Evolutionary conservation across 2,797 vertebrate genomes (phyloP).

Genomic region (Mormyrus hasselquistii): DNA sequence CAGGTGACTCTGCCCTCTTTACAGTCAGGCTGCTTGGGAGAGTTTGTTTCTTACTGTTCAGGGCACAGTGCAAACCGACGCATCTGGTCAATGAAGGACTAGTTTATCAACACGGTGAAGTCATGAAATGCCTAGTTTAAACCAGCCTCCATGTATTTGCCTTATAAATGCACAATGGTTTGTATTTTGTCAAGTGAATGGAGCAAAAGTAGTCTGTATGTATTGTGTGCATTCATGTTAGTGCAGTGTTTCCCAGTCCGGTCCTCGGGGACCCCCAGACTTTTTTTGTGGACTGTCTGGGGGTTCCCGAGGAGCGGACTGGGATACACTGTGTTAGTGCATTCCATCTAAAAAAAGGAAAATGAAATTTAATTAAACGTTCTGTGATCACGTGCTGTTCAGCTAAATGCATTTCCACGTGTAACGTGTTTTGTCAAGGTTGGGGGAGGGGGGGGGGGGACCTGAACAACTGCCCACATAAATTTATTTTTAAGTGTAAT

Average conservation of each 20-base stretch:
- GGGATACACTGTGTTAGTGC: constrained; percentile 21
- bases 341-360: constrained; percentile 42
- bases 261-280: neutral
- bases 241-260: constrained; percentile 22
- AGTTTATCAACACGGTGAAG: constrained; percentile 37
- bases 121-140: constrained; percentile 71
- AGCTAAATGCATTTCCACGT: constrained; percentile 44
- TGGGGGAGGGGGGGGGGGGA: constrained; percentile 5
- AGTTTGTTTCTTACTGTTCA: neutral
- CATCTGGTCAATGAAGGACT: constrained; percentile 14
- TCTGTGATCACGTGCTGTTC: constrained; percentile 41
- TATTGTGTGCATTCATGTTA: constrained; percentile 60
- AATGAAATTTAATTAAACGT: constrained; percentile 37
- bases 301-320: neutral
- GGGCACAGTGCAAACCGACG: neutral
- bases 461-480: constrained; percentile 23
- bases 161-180: constrained; percentile 89
- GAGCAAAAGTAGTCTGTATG: constrained; percentile 63
- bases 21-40: neutral
- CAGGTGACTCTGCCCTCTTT: neutral
- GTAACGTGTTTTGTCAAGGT: constrained; percentile 33
- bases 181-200: constrained; percentile 71
- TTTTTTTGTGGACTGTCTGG: neutral
- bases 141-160: constrained; percentile 84
- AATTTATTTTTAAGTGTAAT: constrained; percentile 14